Evolutionary conservation across 1,140 invertebrate genomes (phyloP), one percentile per base, ranked within the genome.

Genomic region (Drosophila nebulosa): DNA sequence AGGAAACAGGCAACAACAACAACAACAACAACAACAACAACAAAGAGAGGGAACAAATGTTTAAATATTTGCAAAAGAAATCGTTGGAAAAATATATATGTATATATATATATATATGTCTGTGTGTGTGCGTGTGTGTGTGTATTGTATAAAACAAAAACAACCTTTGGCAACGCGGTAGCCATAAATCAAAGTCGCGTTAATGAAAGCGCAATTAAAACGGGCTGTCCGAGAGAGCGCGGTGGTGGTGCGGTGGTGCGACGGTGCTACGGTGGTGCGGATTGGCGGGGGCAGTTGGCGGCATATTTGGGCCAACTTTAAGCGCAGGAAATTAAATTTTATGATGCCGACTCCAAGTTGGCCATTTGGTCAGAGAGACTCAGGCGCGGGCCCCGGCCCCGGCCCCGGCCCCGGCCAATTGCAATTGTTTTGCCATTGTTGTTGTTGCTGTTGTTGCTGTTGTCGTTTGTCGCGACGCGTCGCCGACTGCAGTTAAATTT

Each of bases 51-150:
- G 66, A 59, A 66, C 46, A 65, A 63, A 79, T 79, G 72, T 78
- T 83, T 88, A 88, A 88, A 88, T 88, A 88, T 88, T 88, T 88
- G 83, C 83, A 83, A 89, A 88, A 83, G 83, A 88, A 88, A 88
- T 88, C 83, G 83, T 51, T 88, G 79, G 51, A 58, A 46, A 61
- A 12, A 30, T 32, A 62, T 32, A 69, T 21, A 63, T 57, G 59
- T 64, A 30, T 21, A 18, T 18, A 42, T 42, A 36, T n/a, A 14
- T 36, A 36, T 36, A 14, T 14, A 14, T 36, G n/a, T 14, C 9
- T 35, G n/a, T 14, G n/a, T 36, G 12, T 36, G 4, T 36, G 35
- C 14, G 5, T 39, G n/a, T 39, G 14, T 39, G 12, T 39, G 14
- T 42, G 14, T 46, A 46, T 46, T 46, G 46, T 46, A 46, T 14